Conservation (phyloP, 2,797 vertebrate genomes). For the Falco columbarius region DNA sequence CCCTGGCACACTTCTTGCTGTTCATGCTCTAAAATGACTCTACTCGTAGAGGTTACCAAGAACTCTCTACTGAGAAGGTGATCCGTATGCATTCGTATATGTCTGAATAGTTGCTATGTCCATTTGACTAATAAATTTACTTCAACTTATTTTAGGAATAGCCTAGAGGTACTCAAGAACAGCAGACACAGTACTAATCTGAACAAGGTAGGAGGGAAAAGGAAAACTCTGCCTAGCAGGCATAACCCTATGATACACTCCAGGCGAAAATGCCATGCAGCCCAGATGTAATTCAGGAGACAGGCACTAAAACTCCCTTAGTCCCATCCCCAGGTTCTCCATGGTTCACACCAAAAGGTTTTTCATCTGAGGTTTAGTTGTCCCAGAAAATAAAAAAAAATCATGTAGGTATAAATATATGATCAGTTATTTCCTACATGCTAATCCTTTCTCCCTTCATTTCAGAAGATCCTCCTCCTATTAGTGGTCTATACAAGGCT, state of each 20-base stretch:
- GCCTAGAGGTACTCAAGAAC: not conserved
- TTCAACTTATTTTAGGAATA: not conserved
- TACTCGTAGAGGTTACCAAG: not conserved
- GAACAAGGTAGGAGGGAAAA: not conserved
- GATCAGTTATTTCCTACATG: not conserved
- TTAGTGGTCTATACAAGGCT: not conserved
- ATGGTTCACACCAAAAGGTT: not conserved
- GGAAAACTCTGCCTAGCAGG: not conserved
- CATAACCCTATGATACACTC: not conserved
- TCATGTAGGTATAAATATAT: fast-evolving
- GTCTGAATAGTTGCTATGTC: not conserved
- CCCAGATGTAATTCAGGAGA: not conserved
- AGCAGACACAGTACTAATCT: not conserved
- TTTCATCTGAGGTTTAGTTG: not conserved
- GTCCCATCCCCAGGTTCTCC: not conserved
- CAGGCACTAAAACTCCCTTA: not conserved
- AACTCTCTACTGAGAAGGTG: not conserved
- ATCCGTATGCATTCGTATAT: not conserved
- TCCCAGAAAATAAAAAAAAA: not conserved
- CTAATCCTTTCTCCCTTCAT: not conserved
- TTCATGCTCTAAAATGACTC: not conserved
- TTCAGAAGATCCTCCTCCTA: not conserved
- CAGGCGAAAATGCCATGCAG: not conserved
- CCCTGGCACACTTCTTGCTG: not conserved
- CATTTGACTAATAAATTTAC: not conserved